Evolutionary conservation across 2,888 invertebrate species (phyloP).

Genomic region (Pemphredon lugubris): DNA sequence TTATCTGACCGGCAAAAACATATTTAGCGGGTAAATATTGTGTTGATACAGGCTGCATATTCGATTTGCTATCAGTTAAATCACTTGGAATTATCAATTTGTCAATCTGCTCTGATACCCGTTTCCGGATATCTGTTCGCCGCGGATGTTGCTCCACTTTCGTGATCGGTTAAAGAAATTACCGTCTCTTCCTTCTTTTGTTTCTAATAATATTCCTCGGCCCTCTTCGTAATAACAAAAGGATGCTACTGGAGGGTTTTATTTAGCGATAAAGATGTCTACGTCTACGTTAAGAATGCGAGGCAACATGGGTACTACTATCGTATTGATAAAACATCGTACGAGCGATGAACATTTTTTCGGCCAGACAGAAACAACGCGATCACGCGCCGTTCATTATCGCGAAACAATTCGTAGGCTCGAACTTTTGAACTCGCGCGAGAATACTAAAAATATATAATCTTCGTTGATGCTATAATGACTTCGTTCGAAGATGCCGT

Average conservation of each 20-base stretch:
- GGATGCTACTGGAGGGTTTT: slow-evolving; percentile 7
- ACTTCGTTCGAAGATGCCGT: too few relatives aligned
- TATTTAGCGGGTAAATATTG: slow-evolving; percentile 34
- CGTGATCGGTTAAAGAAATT: too few relatives aligned
- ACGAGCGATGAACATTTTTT: slow-evolving; percentile 12
- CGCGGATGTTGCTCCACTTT: not conserved
- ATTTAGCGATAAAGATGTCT: slow-evolving; percentile 29
- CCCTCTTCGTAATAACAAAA: too few relatives aligned
- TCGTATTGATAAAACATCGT: slow-evolving; percentile 19
- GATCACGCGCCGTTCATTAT: not conserved
- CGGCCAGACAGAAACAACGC: not conserved
- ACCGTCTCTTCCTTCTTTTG: too few relatives aligned
- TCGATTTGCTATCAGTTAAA: slow-evolving; percentile 32
- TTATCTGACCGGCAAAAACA: slow-evolving; percentile 46
- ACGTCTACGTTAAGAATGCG: slow-evolving; percentile 4
- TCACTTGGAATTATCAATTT: slow-evolving; percentile 45
- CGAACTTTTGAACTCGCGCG: slow-evolving; percentile 2
- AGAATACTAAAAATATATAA: not conserved
- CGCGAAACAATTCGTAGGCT: not conserved
- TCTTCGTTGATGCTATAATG: too few relatives aligned
- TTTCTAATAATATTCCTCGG: too few relatives aligned
- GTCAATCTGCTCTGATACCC: slow-evolving; percentile 14
- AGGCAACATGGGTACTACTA: slow-evolving; percentile 6
- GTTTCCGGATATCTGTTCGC: slow-evolving; percentile 19
- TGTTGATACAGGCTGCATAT: slow-evolving; percentile 26